Evolutionary conservation across 2,113 vertebrate species (phyloP).

Genomic region (Pedionomus torquatus): DNA sequence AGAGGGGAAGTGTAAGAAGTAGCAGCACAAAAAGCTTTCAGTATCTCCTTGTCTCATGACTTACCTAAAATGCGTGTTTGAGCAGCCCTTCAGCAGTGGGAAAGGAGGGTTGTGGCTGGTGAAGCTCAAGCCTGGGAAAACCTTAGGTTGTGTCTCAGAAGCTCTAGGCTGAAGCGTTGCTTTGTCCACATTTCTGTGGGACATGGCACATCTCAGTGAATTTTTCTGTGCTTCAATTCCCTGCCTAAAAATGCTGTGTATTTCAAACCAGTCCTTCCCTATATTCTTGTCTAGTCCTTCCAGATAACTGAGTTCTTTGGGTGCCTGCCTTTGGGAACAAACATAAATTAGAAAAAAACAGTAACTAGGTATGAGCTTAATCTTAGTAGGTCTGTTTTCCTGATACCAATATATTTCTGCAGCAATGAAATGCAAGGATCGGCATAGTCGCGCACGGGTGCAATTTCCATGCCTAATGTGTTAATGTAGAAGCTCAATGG

Average conservation of each 20-base stretch:
- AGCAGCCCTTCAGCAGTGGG: neutral
- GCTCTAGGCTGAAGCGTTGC: neutral
- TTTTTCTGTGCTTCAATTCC: neutral
- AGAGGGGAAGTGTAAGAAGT: neutral
- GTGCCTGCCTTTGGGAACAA: neutral
- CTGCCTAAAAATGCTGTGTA: neutral
- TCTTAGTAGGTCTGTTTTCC: neutral
- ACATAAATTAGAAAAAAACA: neutral
- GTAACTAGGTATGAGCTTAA: neutral
- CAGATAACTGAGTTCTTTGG: neutral
- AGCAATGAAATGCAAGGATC: neutral
- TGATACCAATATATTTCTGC: neutral
- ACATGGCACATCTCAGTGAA: neutral
- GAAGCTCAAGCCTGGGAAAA: neutral
- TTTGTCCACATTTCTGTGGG: neutral
- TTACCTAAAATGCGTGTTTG: neutral
- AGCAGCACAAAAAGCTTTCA: neutral
- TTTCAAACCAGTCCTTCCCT: neutral
- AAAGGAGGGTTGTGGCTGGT: neutral
- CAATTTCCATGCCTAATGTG: neutral
- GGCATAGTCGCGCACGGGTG: neutral
- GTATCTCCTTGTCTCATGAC: neutral
- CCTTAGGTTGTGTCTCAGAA: neutral
- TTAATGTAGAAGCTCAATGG: neutral
- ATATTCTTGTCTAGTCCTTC: neutral